Evolutionary conservation across 2,888 invertebrate genomes (phyloP).

Genomic region (Parasteatoda lunata): DNA sequence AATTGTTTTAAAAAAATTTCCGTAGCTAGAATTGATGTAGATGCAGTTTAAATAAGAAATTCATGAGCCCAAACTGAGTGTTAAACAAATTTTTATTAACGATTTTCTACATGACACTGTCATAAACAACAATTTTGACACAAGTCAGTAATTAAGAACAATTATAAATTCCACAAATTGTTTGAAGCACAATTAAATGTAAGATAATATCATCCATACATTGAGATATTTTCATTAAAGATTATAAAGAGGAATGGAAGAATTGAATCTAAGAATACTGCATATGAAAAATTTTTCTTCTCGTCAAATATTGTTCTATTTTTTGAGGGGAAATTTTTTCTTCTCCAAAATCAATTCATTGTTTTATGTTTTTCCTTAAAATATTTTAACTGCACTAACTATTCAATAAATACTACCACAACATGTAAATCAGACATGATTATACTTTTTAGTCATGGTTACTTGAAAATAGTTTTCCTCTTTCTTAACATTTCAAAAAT

Average conservation of each 20-base stretch:
- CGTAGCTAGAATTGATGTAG: background rate
- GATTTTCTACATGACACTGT: conserved; percentile 50
- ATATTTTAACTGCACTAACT: no score
- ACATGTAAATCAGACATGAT: no score
- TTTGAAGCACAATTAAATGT: conserved; percentile 38
- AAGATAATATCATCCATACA: conserved; percentile 31
- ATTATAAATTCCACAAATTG: conserved; percentile 33
- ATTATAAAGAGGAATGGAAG: conserved; percentile 19
- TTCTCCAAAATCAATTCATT: no score
- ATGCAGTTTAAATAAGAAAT: conserved; percentile 21
- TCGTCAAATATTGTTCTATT: no score
- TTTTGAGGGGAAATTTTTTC: no score
- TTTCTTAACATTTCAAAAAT: no score
- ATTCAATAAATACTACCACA: no score
- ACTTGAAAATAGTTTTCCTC: no score
- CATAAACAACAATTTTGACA: conserved; percentile 47
- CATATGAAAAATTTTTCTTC: background rate
- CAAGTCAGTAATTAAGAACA: conserved; percentile 41
- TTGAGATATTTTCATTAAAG: conserved; percentile 26
- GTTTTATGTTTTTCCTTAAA: no score
- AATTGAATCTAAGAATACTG: background rate
- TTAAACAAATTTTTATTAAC: conserved; percentile 63
- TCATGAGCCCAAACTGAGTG: conserved; percentile 45
- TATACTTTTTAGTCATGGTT: no score
- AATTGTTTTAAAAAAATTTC: no score